Evolutionary conservation across 2,888 invertebrate genomes (phyloP).

Genomic region (Chrysolina oricalcia): DNA sequence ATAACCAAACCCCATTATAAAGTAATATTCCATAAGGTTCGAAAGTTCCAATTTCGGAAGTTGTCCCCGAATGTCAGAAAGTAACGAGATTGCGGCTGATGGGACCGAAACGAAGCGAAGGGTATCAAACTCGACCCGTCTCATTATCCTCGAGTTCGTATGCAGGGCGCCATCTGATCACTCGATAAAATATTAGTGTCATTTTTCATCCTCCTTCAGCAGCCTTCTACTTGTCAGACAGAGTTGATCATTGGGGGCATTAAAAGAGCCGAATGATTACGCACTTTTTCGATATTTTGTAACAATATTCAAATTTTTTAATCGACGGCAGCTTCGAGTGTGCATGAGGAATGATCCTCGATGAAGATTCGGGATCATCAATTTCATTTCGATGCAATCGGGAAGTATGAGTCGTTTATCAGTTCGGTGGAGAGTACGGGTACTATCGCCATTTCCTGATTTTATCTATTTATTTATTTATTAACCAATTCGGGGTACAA

Average conservation of each 20-base stretch:
- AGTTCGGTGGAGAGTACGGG: no score
- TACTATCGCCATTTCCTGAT: no score
- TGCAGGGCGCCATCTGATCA: conserved; percentile 73
- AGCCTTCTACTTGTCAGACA: conserved; percentile 71
- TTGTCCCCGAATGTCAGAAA: conserved; percentile 58
- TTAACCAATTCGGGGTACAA: no score
- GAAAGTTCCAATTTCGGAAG: conserved; percentile 56
- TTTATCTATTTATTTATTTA: no score
- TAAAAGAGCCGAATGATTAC: conserved; percentile 67
- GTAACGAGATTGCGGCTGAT: conserved; percentile 64
- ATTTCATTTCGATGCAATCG: conserved; percentile 5
- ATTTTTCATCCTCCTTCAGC: conserved; percentile 72
- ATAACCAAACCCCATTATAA: conserved; percentile 51
- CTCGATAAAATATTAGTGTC: conserved; percentile 73
- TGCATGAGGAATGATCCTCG: conserved; percentile 24
- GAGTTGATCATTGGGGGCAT: conserved; percentile 70
- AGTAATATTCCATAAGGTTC: conserved; percentile 54
- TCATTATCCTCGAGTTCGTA: conserved; percentile 72
- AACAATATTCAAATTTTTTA: conserved; percentile 51
- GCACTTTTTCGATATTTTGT: conserved; percentile 62
- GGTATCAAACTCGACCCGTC: conserved; percentile 70
- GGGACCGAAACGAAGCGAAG: conserved; percentile 63
- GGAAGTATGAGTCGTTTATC: neutral
- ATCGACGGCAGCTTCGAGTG: conserved; percentile 48
- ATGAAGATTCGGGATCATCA: conserved; percentile 13